Conservation (phyloP, 2,888 invertebrate species). For the Helicoverpa assulta region DNA sequence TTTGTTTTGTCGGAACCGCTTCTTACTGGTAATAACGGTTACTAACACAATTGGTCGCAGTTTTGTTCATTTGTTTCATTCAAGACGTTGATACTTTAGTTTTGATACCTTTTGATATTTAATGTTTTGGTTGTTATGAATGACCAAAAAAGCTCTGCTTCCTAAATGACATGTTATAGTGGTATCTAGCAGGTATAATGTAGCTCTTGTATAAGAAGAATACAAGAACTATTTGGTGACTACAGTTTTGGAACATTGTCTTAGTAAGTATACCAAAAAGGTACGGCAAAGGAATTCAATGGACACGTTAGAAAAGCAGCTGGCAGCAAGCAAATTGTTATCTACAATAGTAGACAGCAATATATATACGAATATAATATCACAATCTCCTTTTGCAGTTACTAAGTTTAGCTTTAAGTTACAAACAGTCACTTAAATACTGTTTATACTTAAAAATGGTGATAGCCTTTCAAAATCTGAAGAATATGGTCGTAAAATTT, state of each 20-base stretch:
- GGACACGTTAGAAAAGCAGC: neutral
- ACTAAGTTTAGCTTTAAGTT: conserved; percentile 19
- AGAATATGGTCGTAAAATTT: neutral
- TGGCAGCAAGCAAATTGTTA: neutral
- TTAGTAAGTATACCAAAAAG: neutral
- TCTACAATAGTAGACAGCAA: neutral
- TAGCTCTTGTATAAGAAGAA: neutral
- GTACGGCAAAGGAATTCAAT: neutral
- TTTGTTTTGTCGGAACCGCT: conserved; percentile 23
- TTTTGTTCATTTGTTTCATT: conserved; percentile 18
- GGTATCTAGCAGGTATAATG: neutral
- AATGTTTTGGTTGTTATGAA: neutral
- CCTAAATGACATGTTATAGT: neutral
- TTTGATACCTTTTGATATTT: too few species aligned
- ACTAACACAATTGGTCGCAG: conserved; percentile 27
- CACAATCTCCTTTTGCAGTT: neutral
- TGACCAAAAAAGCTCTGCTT: too few species aligned
- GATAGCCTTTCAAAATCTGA: neutral
- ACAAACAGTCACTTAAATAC: conserved; percentile 21
- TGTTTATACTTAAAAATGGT: conserved; percentile 2
- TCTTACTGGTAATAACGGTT: conserved; percentile 28
- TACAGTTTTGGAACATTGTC: neutral
- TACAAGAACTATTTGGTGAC: too few species aligned
- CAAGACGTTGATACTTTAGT: neutral
- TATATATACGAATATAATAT: neutral